phyloP scores from a whole-genome alignment of 64 coral and sea anemone species.

The Porites lutea region DNA sequence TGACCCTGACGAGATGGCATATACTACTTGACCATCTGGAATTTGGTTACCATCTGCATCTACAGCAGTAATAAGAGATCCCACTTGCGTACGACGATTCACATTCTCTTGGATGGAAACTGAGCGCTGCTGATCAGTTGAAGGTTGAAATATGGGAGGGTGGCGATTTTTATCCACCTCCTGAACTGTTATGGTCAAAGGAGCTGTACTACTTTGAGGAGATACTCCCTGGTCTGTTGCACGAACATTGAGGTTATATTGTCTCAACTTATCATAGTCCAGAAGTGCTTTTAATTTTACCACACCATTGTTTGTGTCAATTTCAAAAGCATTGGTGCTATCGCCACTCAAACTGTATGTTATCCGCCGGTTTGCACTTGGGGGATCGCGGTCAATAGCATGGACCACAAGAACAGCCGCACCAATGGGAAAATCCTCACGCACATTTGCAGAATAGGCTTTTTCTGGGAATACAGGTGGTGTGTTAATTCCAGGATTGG shows the following conservation, averaged over 20 bases:
- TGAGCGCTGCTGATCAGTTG: slow-evolving; percentile 26
- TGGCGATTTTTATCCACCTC: slow-evolving; percentile 85
- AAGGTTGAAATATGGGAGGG: slow-evolving; percentile 55
- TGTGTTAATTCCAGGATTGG: slow-evolving; percentile 63
- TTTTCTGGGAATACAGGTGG: slow-evolving; percentile 71
- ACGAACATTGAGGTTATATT: slow-evolving; percentile 55
- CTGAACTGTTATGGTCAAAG: slow-evolving; percentile 72
- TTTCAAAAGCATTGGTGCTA: slow-evolving; percentile 43
- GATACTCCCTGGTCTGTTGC: slow-evolving; percentile 47
- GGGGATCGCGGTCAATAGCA: slow-evolving; percentile 74
- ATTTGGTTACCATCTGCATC: slow-evolving; percentile 54
- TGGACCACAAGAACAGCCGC: slow-evolving; percentile 76
- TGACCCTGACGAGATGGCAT: slow-evolving; percentile 73
- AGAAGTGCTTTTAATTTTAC: slow-evolving; percentile 43
- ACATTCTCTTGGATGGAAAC: slow-evolving; percentile 42
- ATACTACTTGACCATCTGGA: slow-evolving; percentile 73
- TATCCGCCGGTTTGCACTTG: slow-evolving; percentile 57
- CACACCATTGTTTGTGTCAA: slow-evolving; percentile 70
- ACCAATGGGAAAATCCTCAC: slow-evolving; percentile 82
- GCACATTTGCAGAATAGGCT: slow-evolving; percentile 76
- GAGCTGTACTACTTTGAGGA: slow-evolving; percentile 33
- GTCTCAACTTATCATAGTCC: slow-evolving; percentile 48
- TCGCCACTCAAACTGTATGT: slow-evolving; percentile 52
- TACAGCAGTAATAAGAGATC: slow-evolving; percentile 41
- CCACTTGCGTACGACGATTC: neutral